Conservation (phyloP, 2,888 invertebrate genomes). For the Plutella xylostella region DNA sequence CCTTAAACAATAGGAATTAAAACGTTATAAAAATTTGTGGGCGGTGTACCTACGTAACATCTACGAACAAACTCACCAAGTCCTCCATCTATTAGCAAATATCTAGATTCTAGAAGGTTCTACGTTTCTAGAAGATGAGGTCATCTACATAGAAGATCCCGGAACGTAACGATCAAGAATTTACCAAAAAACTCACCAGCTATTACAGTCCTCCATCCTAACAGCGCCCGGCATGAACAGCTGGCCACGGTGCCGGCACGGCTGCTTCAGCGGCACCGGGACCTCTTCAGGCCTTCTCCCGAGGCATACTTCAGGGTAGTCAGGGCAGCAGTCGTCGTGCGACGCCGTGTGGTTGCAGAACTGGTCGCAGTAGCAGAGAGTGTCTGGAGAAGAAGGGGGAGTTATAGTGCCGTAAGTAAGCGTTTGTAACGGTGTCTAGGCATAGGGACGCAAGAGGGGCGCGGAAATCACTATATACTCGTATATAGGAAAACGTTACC, state of each 20-base stretch:
- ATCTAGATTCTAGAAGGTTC: too few species aligned
- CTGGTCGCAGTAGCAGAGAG: conserved; percentile 93
- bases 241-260: conserved; percentile 66
- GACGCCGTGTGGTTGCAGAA: conserved; percentile 83
- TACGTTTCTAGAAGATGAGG: too few species aligned
- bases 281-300: conserved; percentile 37
- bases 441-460: too few species aligned
- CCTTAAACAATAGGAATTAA: too few species aligned
- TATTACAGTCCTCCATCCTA: conserved; percentile 77
- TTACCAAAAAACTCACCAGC: conserved; percentile 69
- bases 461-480: too few species aligned
- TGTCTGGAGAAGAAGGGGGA: conserved; percentile 59
- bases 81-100: too few species aligned
- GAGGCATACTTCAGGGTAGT: conserved; percentile 82
- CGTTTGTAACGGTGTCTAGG: too few species aligned
- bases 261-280: conserved; percentile 26
- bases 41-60: too few species aligned
- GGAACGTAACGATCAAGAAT: not conserved
- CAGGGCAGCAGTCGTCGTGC: conserved; percentile 93
- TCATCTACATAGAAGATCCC: not conserved
- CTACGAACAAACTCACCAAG: too few species aligned
- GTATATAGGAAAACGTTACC: too few species aligned
- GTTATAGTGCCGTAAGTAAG: not conserved
- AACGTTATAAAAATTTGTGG: too few species aligned
- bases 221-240: conserved; percentile 61